Percentiles rank a stretch among this genome's conserved stretches.
These are phyloP conservation scores for Orius laevigatus DNA, from an alignment of 1,140 invertebrate genomes.

Conservation along the genomic window DNA sequence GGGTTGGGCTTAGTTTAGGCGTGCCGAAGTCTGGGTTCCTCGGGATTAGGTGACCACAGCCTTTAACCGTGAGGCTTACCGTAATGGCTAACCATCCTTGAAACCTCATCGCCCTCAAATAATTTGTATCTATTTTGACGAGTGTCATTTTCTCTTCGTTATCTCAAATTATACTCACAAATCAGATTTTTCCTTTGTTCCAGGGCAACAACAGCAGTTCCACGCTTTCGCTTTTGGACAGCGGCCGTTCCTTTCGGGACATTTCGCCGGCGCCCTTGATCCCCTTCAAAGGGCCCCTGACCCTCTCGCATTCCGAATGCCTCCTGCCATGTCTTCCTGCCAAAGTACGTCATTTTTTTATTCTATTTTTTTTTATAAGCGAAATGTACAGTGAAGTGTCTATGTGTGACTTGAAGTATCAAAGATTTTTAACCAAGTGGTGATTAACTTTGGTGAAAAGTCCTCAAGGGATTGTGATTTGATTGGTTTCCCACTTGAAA, in stretches of 20 bases:
- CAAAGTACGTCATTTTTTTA: constrained; percentile 51
- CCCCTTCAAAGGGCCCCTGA: constrained; percentile 40
- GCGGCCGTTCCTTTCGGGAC: constrained; percentile 63
- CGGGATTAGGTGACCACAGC: constrained; percentile 5
- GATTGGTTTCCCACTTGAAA: no score
- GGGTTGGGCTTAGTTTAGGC: not conserved
- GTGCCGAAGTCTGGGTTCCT: not conserved
- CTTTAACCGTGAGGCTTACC: constrained; percentile 3
- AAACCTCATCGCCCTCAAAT: not conserved
- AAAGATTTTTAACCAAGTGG: not conserved
- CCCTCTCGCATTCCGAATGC: constrained; percentile 68
- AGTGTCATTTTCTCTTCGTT: not conserved
- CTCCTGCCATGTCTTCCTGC: constrained; percentile 67
- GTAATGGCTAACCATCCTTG: constrained; percentile 3
- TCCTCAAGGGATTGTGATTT: no score
- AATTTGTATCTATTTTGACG: not conserved
- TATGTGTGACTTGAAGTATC: no score
- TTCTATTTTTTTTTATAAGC: not conserved
- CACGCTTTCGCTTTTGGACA: constrained; percentile 74
- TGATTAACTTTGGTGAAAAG: not conserved
- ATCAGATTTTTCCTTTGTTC: constrained; percentile 22
- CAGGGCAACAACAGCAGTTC: constrained; percentile 83
- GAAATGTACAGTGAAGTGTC: no score
- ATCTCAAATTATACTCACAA: not conserved
- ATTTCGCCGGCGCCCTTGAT: constrained; percentile 38